phyloP scores from a whole-genome alignment of 37 sponge, comb jelly and placozoan species.

The Eunapius fragilis region DNA sequence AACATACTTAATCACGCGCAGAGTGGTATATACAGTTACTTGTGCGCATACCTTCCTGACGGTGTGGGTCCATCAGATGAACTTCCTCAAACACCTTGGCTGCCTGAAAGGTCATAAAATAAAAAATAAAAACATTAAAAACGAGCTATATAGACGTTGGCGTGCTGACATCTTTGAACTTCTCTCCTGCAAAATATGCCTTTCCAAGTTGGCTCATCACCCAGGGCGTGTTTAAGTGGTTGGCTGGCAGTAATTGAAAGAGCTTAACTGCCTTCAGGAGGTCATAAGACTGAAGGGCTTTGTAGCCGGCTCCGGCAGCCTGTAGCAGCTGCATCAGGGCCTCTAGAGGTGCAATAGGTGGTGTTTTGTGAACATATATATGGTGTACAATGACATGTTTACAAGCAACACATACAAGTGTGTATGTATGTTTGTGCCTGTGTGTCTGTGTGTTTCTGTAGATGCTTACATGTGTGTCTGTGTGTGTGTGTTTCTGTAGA shows the following conservation, averaged over 20 bases:
- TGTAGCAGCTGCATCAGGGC: conserved; percentile 69
- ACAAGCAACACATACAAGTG: too few species aligned
- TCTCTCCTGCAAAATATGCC: conserved; percentile 75
- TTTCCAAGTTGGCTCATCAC: conserved; percentile 71
- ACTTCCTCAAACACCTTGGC: conserved; percentile 51
- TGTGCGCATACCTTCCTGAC: conserved; percentile 64
- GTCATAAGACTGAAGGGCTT: conserved; percentile 62
- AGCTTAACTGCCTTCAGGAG: conserved; percentile 49
- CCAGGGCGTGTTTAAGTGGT: conserved; percentile 82
- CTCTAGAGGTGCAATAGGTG: too few species aligned
- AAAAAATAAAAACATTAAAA: not conserved
- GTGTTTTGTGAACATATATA: too few species aligned
- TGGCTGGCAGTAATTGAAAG: conserved; percentile 71
- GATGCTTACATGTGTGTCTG: too few species aligned
- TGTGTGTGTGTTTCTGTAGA: conserved; percentile 30
- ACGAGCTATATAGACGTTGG: not conserved
- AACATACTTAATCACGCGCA: too few species aligned
- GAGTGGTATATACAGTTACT: too few species aligned
- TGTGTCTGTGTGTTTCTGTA: conserved; percentile 26
- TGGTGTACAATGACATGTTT: too few species aligned
- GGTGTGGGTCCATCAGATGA: conserved; percentile 68
- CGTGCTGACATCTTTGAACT: conserved; percentile 70
- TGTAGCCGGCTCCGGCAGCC: conserved; percentile 74
- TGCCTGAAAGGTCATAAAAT: conserved; percentile 25
- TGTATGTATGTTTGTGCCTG: too few species aligned